Evolutionary conservation across 2,797 vertebrate genomes (phyloP).

Genomic region (Limosa lapponica): DNA sequence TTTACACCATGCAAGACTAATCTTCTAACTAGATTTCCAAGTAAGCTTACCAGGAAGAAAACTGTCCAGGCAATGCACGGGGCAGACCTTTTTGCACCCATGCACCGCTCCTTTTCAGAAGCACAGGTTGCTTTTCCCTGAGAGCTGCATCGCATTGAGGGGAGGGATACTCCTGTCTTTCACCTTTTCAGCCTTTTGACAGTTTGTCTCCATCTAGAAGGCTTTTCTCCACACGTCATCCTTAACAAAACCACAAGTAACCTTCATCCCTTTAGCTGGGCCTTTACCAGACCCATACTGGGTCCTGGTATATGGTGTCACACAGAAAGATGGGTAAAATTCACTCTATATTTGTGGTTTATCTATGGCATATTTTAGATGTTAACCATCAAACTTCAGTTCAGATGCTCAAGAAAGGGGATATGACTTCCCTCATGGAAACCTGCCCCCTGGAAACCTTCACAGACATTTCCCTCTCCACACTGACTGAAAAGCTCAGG

Average conservation of each 20-base stretch:
- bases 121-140: background rate
- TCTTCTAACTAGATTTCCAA: background rate
- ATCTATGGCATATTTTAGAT: background rate
- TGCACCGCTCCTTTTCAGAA: background rate
- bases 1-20: background rate
- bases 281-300: background rate
- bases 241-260: background rate
- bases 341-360: background rate
- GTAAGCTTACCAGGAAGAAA: background rate
- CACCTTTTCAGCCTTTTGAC: background rate
- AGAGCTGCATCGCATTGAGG: background rate
- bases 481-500: background rate
- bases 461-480: background rate
- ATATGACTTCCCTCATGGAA: background rate
- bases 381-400: background rate
- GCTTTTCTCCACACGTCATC: background rate
- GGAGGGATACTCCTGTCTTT: background rate
- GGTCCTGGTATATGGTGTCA: accelerated
- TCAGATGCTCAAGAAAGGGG: background rate
- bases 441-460: background rate
- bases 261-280: background rate
- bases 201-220: background rate
- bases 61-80: background rate
- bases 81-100: background rate
- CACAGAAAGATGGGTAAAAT: background rate